Evolutionary conservation across 2,797 vertebrate genomes (phyloP).

Genomic region (Mycteria americana): DNA sequence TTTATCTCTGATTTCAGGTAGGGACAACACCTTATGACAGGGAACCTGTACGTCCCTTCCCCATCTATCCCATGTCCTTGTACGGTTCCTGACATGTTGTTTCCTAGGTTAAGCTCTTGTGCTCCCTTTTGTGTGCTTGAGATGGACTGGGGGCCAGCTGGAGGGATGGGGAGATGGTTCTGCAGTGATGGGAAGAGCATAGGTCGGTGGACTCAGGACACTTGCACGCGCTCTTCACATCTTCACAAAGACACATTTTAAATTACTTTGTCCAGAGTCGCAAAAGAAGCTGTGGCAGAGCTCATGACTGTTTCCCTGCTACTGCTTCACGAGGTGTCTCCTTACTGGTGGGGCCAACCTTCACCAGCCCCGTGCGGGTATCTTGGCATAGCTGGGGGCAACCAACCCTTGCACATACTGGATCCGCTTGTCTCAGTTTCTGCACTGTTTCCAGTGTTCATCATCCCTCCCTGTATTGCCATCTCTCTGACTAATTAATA

Average conservation of each 20-base stretch:
- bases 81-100: rapidly evolving
- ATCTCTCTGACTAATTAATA: conserved; percentile 36
- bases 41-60: background rate
- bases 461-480: background rate
- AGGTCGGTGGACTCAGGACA: background rate
- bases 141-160: too few relatives aligned
- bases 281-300: background rate
- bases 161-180: background rate
- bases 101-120: background rate
- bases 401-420: rapidly evolving
- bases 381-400: background rate
- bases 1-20: background rate
- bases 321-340: rapidly evolving
- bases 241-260: background rate
- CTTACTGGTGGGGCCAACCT: rapidly evolving
- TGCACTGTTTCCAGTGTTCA: background rate
- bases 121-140: background rate
- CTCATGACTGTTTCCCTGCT: background rate
- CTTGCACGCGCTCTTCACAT: rapidly evolving
- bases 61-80: background rate
- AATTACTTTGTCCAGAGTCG: too few relatives aligned
- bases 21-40: background rate
- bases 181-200: background rate
- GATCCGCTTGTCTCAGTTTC: background rate
- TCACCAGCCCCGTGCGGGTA: background rate